A percentile compares a stretch with the other conserved stretches of the same genome.
These are phyloP conservation scores for Lycorma delicatula DNA, from an alignment of 1,140 invertebrate genomes.

Conservation along the genomic window DNA sequence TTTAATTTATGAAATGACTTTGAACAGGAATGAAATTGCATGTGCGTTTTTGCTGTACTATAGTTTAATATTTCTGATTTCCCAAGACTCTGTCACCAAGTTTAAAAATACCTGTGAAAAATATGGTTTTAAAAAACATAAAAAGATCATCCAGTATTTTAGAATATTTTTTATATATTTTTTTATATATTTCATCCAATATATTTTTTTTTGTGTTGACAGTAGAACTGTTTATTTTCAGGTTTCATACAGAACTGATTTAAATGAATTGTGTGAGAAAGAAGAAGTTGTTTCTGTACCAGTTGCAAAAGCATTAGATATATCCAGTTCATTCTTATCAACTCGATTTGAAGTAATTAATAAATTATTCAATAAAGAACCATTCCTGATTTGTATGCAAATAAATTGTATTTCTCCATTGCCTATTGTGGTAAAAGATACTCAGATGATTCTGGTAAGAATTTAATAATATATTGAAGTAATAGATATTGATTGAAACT, in stretches of 20 bases:
- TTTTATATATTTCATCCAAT: too few species aligned
- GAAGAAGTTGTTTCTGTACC: conserved; percentile 51
- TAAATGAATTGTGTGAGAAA: conserved; percentile 39
- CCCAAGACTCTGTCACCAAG: too few species aligned
- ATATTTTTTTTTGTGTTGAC: too few species aligned
- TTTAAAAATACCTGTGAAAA: too few species aligned
- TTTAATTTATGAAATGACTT: too few species aligned
- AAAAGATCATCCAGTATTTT: conserved; percentile 1
- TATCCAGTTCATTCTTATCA: conserved; percentile 55
- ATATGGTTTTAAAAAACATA: too few species aligned
- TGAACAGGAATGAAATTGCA: too few species aligned
- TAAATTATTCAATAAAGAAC: conserved; percentile 56
- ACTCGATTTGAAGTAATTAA: conserved; percentile 52
- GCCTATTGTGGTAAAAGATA: conserved; percentile 55
- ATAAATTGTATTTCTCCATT: conserved; percentile 58
- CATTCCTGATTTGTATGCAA: conserved; percentile 58
- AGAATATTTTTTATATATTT: neutral
- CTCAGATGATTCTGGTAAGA: conserved; percentile 51
- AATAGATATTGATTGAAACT: too few species aligned
- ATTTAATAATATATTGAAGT: too few species aligned
- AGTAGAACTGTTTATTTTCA: neutral
- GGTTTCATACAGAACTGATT: conserved; percentile 8
- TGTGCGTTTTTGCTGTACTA: too few species aligned
- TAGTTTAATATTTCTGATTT: too few species aligned
- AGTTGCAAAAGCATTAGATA: conserved; percentile 60